Conservation (phyloP, 2,113 vertebrate species). For the Leptocoma aspasia region DNA sequence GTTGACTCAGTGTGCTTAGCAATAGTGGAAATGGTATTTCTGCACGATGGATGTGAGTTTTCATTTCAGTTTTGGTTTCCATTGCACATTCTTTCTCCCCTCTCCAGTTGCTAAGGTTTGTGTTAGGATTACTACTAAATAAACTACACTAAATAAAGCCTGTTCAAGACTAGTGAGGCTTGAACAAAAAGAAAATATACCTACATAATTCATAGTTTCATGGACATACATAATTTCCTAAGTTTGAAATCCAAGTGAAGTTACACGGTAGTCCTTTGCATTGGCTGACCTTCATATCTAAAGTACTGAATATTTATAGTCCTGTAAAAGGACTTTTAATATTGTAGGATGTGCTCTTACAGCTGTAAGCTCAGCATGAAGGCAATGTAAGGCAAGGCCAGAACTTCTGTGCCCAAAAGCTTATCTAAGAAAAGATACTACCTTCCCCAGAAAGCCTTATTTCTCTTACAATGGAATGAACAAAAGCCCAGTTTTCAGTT, state of each 20-base stretch:
- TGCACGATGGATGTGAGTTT: background rate
- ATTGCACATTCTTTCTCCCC: background rate
- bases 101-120: background rate
- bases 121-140: background rate
- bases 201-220: background rate
- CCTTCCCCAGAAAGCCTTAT: background rate
- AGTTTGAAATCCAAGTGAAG: background rate
- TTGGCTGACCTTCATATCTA: background rate
- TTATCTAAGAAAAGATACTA: background rate
- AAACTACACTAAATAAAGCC: background rate
- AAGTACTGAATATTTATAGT: background rate
- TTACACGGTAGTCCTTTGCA: background rate
- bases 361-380: background rate
- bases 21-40: background rate
- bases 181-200: background rate
- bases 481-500: background rate
- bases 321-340: background rate
- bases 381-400: background rate
- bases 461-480: background rate
- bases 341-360: background rate
- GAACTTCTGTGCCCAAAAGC: background rate
- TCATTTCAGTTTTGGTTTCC: conserved; percentile 4
- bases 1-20: background rate
- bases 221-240: background rate
- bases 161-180: background rate